These are phyloP conservation scores for Dallia pectoralis DNA, from an alignment of 2,797 vertebrate species.

Conservation along the genomic window DNA sequence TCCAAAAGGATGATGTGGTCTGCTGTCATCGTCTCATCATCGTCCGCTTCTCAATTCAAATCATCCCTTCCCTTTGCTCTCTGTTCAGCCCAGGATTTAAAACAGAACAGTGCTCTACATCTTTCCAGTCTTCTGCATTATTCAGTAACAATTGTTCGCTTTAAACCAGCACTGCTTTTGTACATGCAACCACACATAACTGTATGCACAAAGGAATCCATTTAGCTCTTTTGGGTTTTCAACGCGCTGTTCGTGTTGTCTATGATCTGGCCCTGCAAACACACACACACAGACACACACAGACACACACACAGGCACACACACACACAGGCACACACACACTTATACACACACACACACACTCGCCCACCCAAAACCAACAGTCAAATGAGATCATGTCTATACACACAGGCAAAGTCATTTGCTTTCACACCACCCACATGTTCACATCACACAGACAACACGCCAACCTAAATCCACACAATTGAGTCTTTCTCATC, in stretches of 20 bases:
- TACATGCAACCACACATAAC: slow-evolving; percentile 17
- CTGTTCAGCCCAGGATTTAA: neutral
- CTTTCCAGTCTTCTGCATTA: slow-evolving; percentile 32
- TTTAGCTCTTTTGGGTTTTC: neutral
- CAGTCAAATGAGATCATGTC: slow-evolving; percentile 30
- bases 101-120: slow-evolving; percentile 14
- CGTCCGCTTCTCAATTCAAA: slow-evolving; percentile 10
- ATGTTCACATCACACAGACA: slow-evolving; percentile 37
- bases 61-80: slow-evolving; percentile 1
- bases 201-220: slow-evolving; percentile 15
- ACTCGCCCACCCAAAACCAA: slow-evolving; percentile 29
- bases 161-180: neutral
- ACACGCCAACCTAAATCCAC: slow-evolving; percentile 32
- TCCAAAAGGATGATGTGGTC: slow-evolving; percentile 4
- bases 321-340: slow-evolving; percentile 5
- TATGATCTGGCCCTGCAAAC: slow-evolving; percentile 7
- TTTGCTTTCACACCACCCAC: slow-evolving; percentile 24
- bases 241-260: neutral
- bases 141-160: slow-evolving; percentile 21
- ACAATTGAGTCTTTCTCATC: slow-evolving; percentile 42
- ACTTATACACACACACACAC: slow-evolving; percentile 1
- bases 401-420: slow-evolving; percentile 29
- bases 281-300: neutral
- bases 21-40: neutral
- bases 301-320: neutral